Conservation (phyloP, 2,797 vertebrate species). For the Sebastes hubbsi region DNA sequence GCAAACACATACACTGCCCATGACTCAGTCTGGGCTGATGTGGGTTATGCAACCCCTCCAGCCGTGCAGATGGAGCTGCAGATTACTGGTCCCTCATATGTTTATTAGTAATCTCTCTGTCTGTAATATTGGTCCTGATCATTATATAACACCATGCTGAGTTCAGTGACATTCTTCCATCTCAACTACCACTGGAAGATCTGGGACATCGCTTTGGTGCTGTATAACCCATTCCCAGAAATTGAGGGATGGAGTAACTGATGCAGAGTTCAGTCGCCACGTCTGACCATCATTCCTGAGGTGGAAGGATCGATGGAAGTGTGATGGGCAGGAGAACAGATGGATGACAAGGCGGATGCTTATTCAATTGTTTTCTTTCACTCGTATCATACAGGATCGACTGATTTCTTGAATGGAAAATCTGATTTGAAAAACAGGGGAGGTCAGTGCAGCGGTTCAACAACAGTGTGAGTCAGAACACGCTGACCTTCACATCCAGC, state of each 20-base stretch:
- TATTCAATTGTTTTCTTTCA: constrained; percentile 15
- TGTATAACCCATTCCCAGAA: neutral
- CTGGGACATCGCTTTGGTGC: constrained; percentile 6
- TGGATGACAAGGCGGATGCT: neutral
- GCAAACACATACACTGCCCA: constrained; percentile 9
- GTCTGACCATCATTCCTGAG: constrained; percentile 20
- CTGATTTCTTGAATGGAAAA: neutral
- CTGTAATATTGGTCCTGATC: constrained; percentile 47
- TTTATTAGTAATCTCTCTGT: constrained; percentile 77
- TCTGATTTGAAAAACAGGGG: neutral
- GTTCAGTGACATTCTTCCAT: constrained; percentile 34
- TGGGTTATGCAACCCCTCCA: constrained; percentile 72
- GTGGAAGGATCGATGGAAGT: constrained; percentile 27
- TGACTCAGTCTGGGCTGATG: constrained; percentile 54
- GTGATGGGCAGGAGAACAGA: neutral
- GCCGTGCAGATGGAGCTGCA: constrained; percentile 68
- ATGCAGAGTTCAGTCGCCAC: constrained; percentile 5
- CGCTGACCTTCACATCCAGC: constrained; percentile 37
- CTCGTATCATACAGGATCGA: neutral
- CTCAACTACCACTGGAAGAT: constrained; percentile 1
- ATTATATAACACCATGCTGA: constrained; percentile 61
- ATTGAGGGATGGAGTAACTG: constrained; percentile 1
- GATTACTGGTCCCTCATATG: constrained; percentile 65
- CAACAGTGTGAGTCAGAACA: neutral
- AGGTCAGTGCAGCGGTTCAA: constrained; percentile 5